Percentiles rank a stretch among this genome's conserved stretches.
These are phyloP conservation scores for Pituophis catenifer DNA, from an alignment of 2,113 vertebrate genomes.

Conservation along the genomic window DNA sequence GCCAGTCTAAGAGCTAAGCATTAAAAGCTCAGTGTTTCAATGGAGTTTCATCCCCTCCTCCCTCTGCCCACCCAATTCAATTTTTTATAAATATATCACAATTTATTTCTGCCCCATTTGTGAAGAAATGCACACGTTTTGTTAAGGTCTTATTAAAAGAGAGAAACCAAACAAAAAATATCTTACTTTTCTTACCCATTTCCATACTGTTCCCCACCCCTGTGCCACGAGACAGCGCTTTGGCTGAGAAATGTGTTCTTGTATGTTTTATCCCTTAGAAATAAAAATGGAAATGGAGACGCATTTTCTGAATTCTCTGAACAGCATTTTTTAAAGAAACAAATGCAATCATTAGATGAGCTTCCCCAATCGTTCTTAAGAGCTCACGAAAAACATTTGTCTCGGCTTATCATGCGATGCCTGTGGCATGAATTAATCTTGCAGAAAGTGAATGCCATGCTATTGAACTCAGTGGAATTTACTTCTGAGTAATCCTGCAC, in stretches of 20 bases:
- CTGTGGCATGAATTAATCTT: conserved; percentile 33
- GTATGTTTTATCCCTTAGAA: background rate
- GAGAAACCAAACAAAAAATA: background rate
- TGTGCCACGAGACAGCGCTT: background rate
- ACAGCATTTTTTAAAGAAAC: background rate
- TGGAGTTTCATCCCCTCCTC: background rate
- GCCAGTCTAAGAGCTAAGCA: background rate
- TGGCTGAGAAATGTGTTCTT: background rate
- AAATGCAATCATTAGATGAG: background rate
- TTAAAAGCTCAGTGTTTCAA: background rate
- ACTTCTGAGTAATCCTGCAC: background rate
- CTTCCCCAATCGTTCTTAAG: background rate
- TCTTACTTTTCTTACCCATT: background rate
- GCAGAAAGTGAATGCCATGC: conserved; percentile 14
- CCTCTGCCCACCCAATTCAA: background rate
- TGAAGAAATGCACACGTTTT: background rate
- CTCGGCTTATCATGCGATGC: rapidly evolving
- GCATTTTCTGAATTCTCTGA: conserved; percentile 4
- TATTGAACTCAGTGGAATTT: background rate
- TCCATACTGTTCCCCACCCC: background rate
- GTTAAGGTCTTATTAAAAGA: background rate
- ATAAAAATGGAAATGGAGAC: background rate
- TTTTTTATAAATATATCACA: background rate
- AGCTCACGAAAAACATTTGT: background rate
- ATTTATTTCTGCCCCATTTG: background rate